Conservation (phyloP, 2,797 vertebrate species). For the Molossus alvarezi region DNA sequence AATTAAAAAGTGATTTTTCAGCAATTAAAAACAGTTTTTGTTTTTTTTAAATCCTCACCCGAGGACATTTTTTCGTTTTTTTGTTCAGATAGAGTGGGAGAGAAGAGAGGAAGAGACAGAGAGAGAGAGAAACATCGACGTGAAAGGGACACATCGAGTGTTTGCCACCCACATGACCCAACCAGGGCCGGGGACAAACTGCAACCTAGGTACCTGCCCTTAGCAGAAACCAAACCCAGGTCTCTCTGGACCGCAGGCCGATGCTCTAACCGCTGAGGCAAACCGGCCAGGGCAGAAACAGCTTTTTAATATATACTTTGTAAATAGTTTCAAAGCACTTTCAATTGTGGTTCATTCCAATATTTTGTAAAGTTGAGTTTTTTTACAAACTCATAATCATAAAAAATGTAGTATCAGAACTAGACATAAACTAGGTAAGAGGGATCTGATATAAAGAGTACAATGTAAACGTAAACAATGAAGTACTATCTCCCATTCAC, state of each 20-base stretch:
- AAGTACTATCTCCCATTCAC: constrained; percentile 11
- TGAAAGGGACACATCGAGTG: no score
- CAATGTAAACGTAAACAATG: constrained; percentile 28
- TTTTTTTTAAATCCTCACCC: no score
- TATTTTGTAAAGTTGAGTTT: constrained; percentile 67
- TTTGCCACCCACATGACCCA: no score
- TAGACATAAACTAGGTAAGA: constrained; percentile 24
- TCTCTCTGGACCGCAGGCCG: no score
- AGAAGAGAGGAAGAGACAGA: no score
- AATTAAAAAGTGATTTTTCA: constrained; percentile 56
- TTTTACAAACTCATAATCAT: constrained; percentile 66
- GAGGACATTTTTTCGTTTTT: no score
- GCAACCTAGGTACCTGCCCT: no score
- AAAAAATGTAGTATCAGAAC: constrained; percentile 52
- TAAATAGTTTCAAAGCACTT: constrained; percentile 63
- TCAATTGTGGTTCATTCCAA: constrained; percentile 56
- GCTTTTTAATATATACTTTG: neutral
- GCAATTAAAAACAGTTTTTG: constrained; percentile 11
- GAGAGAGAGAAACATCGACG: no score
- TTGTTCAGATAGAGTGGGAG: no score
- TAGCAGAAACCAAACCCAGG: no score
- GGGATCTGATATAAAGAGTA: neutral
- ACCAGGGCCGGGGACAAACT: no score
- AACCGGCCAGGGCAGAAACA: neutral
- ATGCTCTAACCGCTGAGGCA: no score